Base-by-base conservation (phyloP, 1,140 invertebrate genomes). In the Tachypleus tridentatus region DNA sequence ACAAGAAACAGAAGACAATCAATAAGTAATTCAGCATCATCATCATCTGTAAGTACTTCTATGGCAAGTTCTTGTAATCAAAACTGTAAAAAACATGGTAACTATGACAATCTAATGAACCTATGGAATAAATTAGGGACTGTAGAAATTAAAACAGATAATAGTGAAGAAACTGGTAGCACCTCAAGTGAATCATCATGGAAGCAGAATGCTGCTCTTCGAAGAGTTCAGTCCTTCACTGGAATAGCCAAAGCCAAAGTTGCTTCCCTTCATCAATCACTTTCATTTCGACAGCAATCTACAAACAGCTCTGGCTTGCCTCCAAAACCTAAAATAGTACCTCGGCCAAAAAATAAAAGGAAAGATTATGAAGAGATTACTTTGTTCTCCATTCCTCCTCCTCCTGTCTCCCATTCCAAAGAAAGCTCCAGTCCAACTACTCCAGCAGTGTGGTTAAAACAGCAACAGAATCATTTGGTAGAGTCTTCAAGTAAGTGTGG, bases 371-470 rank as follows among this genome's bases (percentile, higher is more conserved):
- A 29, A 29, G 29, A 29, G 29, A 29, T 29, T 29, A 29, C 29
- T 29, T 29, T 29, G 2, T 29, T 29, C 29, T 29, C 29, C 29
- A 29, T 29, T 29, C 29, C 29, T 29, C 29, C 29, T 29, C 29
- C 29, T 29, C 29, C 29, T 29, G 29, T 29, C 29, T 29, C 29
- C 29, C 29, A 9, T 58, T 29, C 5, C 58, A 65, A 58, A 4
- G 61, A 61, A 48, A 65, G 62, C 5, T 57, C 59, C 10, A 80
- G 79, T 69, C 82, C 82, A 1, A 83, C 78, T 0, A 75, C 77
- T 10, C 82, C 82, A 5, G 80, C 81, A 0, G 77, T 83, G 0
- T 84, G 83, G 83, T 65, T 84, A 4, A 82, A 80, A n/a, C 81
- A 83, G 68, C 77, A 83, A 63, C 79, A 79, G 61, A 78, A 81